Conservation (phyloP, 2,113 vertebrate genomes). For the Otus sunia region DNA sequence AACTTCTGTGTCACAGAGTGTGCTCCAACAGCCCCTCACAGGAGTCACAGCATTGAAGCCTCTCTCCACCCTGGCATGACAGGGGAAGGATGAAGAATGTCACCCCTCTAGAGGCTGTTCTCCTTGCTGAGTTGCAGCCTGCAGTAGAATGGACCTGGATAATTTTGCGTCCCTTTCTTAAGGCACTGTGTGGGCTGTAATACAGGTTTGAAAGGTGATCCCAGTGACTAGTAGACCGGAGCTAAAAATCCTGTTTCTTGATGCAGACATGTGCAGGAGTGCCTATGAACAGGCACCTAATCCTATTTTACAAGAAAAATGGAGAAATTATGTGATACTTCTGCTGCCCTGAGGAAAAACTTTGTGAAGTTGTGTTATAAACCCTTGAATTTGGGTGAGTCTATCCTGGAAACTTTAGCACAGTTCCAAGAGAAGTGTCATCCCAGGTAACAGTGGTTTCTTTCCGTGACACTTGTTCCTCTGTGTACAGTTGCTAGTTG, state of each 20-base stretch:
- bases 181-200: neutral
- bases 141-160: neutral
- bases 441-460: slow-evolving; percentile 12
- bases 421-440: neutral
- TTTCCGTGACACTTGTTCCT: neutral
- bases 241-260: neutral
- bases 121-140: neutral
- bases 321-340: neutral
- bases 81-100: neutral
- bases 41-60: neutral
- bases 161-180: neutral
- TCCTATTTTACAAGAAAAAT: neutral
- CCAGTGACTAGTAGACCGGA: neutral
- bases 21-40: neutral
- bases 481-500: neutral
- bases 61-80: neutral
- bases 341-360: neutral
- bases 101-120: neutral
- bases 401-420: neutral
- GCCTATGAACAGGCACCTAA: neutral
- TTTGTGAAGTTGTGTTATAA: neutral
- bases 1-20: neutral
- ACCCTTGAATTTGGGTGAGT: neutral
- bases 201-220: neutral
- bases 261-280: neutral